Evolutionary conservation across 2,888 invertebrate genomes (phyloP).

Genomic region (Cartodere bifasciata): DNA sequence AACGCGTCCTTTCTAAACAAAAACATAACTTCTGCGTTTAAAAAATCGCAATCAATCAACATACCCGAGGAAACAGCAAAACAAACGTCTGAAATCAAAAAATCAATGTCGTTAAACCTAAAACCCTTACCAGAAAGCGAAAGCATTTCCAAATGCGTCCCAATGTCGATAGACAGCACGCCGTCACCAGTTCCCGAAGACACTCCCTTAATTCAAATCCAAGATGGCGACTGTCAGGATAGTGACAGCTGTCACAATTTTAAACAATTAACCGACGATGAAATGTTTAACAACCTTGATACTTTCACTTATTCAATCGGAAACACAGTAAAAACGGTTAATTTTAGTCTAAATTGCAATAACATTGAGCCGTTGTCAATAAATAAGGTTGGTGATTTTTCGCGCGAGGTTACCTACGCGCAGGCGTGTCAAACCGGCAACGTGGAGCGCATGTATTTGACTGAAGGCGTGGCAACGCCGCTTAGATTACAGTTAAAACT

Average conservation of each 20-base stretch:
- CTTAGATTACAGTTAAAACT: constrained; percentile 54
- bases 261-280: constrained; percentile 3
- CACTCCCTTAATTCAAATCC: neutral
- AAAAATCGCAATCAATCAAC: constrained; percentile 8
- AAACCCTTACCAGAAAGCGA: no score
- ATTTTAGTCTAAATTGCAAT: no score
- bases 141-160: constrained; percentile 11
- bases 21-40: no score
- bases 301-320: neutral
- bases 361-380: no score
- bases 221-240: constrained; percentile 10
- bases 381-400: no score
- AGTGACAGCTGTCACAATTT: no score
- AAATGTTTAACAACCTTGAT: neutral
- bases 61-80: constrained; percentile 2
- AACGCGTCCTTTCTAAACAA: no score
- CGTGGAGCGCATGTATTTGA: constrained; percentile 26
- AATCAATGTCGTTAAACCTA: constrained; percentile 13
- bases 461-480: constrained; percentile 46
- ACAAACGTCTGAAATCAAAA: constrained; percentile 19
- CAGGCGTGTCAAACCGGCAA: constrained; percentile 31
- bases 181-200: no score
- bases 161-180: constrained; percentile 33
- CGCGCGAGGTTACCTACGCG: constrained; percentile 27
- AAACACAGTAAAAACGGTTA: constrained; percentile 23